Percentiles rank a stretch among this genome's conserved stretches.
Evolutionary conservation across 1,140 invertebrate genomes (phyloP).

Genomic region (Scaptodrosophila lebanonensis): DNA sequence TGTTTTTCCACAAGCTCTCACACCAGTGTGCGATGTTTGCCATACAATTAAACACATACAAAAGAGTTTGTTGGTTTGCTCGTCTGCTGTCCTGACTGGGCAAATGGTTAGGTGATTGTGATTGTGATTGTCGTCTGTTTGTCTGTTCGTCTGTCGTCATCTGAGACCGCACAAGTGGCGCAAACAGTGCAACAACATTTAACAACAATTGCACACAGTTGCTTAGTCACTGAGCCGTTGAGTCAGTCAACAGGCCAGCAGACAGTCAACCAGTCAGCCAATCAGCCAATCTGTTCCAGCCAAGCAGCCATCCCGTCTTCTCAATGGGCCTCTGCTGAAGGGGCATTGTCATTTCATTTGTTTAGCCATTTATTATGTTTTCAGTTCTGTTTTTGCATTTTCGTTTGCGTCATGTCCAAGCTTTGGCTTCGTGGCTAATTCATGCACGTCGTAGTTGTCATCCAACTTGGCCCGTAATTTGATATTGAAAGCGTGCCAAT

Average conservation of each 20-base stretch:
- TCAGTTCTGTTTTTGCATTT: conserved; percentile 11
- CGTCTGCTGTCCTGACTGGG: conserved; percentile 22
- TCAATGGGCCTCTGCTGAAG: no score
- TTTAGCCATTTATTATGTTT: conserved; percentile 16
- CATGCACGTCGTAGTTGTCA: conserved; percentile 38
- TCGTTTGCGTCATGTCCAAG: conserved; percentile 1
- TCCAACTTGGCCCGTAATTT: conserved; percentile 52
- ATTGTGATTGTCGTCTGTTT: conserved; percentile 12
- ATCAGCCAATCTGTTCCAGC: no score
- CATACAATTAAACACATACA: conserved; percentile 23
- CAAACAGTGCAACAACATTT: conserved; percentile 37
- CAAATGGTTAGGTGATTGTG: no score
- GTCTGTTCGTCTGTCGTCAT: conserved; percentile 24
- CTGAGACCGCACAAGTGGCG: conserved; percentile 54
- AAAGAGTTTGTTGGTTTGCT: conserved; percentile 31
- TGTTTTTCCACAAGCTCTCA: no score
- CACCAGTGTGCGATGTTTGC: not conserved
- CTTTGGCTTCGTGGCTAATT: conserved; percentile 1
- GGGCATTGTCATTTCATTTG: no score
- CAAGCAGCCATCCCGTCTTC: no score
- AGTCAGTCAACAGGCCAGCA: conserved; percentile 17
- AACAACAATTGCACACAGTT: conserved; percentile 10
- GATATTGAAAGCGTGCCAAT: conserved; percentile 70
- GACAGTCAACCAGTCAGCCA: conserved; percentile 7
- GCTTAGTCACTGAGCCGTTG: conserved; percentile 23